Percentiles rank a stretch among this genome's conserved stretches.
phyloP scores from a whole-genome alignment of 2,797 vertebrate genomes.

The Aselliscus stoliczkanus region DNA sequence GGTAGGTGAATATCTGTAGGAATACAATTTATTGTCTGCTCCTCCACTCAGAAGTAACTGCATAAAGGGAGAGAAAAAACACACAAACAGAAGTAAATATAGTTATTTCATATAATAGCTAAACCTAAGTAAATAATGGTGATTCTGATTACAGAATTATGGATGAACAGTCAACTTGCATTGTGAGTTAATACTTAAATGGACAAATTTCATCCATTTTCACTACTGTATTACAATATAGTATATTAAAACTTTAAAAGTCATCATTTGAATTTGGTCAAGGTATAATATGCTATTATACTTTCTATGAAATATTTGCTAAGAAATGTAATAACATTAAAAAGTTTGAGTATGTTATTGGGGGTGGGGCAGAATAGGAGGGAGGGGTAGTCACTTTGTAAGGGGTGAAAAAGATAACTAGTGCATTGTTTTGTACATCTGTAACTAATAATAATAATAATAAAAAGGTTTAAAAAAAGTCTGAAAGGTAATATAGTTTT shows the following conservation, averaged over 20 bases:
- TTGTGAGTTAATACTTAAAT: not conserved
- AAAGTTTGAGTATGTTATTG: too few species aligned
- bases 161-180: not conserved
- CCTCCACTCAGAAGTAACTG: conserved; percentile 96
- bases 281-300: not conserved
- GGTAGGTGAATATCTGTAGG: conserved; percentile 88
- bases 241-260: not conserved
- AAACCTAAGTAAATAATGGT: conserved; percentile 29
- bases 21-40: conserved; percentile 97
- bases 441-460: too few species aligned
- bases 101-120: conserved; percentile 14
- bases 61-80: not conserved
- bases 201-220: not conserved
- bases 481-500: not conserved
- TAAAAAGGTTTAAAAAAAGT: too few species aligned
- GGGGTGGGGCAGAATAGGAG: too few species aligned
- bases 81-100: conserved; percentile 30
- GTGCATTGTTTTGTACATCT: too few species aligned
- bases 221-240: not conserved
- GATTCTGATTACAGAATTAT: conserved; percentile 35
- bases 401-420: too few species aligned
- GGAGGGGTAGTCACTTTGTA: too few species aligned
- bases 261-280: not conserved
- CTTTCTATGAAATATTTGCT: conserved; percentile 29
- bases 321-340: conserved; percentile 34